Base-by-base conservation (phyloP, 2,797 vertebrate genomes). In the Kryptolebias ocellatus region DNA sequence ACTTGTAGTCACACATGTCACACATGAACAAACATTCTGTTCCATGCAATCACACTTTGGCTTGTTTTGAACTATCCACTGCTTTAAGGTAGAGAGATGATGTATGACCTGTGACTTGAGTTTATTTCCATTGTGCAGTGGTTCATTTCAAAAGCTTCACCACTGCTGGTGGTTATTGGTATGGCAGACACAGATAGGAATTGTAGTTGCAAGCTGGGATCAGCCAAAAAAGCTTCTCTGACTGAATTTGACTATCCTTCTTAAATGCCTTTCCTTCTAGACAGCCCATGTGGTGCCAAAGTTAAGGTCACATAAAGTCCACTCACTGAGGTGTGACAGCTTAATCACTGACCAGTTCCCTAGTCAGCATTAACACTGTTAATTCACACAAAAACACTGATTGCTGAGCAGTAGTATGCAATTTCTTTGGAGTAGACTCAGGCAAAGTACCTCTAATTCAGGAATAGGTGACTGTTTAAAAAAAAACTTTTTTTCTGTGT, bases 41-140 rank as follows among this genome's bases (percentile, higher is more conserved):
- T 70, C 71, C 67, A 75, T 76, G 84, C 79, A 88, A 89, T 85
- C 85, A 81, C 62, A 79, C 64, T 76, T 78, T 24, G 51, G 76
- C 68, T 63, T 62, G 81, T 84, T 87, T 87, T 72, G 85, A 79
- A 80, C 75, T 76, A 80, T 80, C 76, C 67, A 64, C 58, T 72
- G 73, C 76, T 85, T 56, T 60, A 66, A 72, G 74, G 63, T 62
- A 12, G 62, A 70, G 67, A 83, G 73, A 85, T 80, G 80, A 85
- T 81, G 79, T 83, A 75, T 86, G 78, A 88, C 87, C 83, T 50
- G 42, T 84, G 87, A 81, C 78, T 86, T 68, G 58, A 74, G 83
- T 87, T 86, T 89, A 90, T 90, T 83, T 85, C 76, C 72, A 85
- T 87, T 86, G 83, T 86, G 72, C 83, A 88, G 86, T 56, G 64